A percentile compares a stretch with the other conserved stretches of the same genome.
These are phyloP conservation scores for Aurelia coerulea DNA, from an alignment of 30 jellyfish, hydroid and myxozoan species.

Conservation along the genomic window DNA sequence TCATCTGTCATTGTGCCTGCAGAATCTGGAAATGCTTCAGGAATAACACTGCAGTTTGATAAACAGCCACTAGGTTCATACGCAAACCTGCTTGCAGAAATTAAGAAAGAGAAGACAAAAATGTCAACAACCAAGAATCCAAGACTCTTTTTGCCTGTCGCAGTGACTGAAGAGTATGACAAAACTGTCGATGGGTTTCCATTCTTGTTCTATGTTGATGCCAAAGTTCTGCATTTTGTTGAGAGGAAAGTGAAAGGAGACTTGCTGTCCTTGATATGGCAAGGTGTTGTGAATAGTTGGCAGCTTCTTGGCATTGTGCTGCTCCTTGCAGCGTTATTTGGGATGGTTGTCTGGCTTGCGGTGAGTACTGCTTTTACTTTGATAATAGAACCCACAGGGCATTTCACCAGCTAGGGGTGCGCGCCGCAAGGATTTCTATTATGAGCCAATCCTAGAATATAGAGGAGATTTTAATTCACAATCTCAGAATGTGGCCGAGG, in stretches of 20 bases:
- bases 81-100: no score
- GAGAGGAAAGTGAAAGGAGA: slow-evolving; percentile 27
- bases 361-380: background rate
- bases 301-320: slow-evolving; percentile 14
- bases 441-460: no score
- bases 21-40: background rate
- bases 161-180: slow-evolving; percentile 20
- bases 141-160: slow-evolving; percentile 36
- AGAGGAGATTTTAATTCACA: no score
- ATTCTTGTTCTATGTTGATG: slow-evolving; percentile 22
- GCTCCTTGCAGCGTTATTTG: slow-evolving; percentile 25
- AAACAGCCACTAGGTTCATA: no score
- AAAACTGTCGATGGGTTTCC: slow-evolving; percentile 41
- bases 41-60: no score
- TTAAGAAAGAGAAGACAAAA: no score
- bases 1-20: slow-evolving; percentile 6
- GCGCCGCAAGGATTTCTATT: no score
- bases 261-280: slow-evolving; percentile 27
- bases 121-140: slow-evolving; percentile 1
- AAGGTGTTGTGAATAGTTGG: slow-evolving; percentile 45
- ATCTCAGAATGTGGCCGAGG: no score
- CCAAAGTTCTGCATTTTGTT: slow-evolving; percentile 19
- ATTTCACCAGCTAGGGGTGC: no score
- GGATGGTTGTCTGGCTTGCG: slow-evolving; percentile 42
- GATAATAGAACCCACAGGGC: no score